Percentiles rank a stretch among this genome's conserved stretches.
Evolutionary conservation across 2,797 vertebrate genomes (phyloP).

Genomic region (Phyllotis vaccarum): DNA sequence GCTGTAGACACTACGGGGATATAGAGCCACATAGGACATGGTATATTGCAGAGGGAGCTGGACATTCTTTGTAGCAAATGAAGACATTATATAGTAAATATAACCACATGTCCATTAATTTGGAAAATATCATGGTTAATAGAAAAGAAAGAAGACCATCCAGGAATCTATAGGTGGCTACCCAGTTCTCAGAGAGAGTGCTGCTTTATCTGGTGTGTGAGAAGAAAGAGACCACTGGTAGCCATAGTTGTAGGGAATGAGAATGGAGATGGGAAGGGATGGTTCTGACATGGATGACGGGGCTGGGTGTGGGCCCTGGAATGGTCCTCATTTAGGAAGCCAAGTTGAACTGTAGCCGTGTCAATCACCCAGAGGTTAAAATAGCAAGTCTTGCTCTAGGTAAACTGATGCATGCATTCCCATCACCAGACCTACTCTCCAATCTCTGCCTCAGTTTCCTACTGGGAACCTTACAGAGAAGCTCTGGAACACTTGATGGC

Average conservation of each 20-base stretch:
- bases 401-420: not conserved
- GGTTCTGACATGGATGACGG: not conserved
- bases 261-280: not conserved
- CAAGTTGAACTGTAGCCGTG: not conserved
- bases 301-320: not conserved
- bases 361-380: not conserved
- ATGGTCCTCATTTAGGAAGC: not conserved
- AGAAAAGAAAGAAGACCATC: constrained; percentile 5
- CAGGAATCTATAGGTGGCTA: not conserved
- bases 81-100: constrained; percentile 17
- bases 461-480: not conserved
- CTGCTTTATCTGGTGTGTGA: not conserved
- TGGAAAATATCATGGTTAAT: constrained; percentile 34
- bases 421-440: not conserved
- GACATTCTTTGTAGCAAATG: not conserved
- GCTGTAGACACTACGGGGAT: not conserved
- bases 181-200: not conserved
- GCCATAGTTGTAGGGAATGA: not conserved
- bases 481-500: not conserved
- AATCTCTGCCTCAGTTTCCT: not conserved
- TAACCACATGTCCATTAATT: not conserved
- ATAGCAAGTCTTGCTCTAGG: not conserved
- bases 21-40: not conserved
- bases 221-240: not conserved
- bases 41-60: not conserved